Evolutionary conservation across 2,888 invertebrate species (phyloP).

Genomic region (Caenorhabditis uteleia): DNA sequence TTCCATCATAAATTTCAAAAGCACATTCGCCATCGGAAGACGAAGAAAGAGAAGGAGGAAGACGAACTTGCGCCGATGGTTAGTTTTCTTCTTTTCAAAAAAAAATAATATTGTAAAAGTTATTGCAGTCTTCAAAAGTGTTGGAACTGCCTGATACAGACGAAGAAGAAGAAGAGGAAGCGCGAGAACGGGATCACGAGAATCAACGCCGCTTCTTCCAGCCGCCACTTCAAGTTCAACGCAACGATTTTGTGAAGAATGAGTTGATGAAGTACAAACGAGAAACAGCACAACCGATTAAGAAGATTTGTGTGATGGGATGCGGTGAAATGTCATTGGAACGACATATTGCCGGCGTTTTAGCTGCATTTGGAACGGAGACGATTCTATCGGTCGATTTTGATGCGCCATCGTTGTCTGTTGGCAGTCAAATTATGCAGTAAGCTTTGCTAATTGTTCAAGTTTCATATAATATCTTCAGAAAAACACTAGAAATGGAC

Average conservation of each 20-base stretch:
- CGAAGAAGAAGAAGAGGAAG: background rate
- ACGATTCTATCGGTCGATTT: slow-evolving; percentile 43
- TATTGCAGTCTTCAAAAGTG: no score
- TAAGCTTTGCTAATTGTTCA: slow-evolving; percentile 6
- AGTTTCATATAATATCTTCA: slow-evolving; percentile 6
- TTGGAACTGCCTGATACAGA: no score
- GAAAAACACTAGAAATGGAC: slow-evolving; percentile 11
- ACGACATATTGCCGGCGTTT: slow-evolving; percentile 6
- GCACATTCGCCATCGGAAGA: slow-evolving; percentile 10
- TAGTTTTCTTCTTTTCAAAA: background rate
- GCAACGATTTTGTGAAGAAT: slow-evolving; percentile 28
- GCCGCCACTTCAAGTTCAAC: slow-evolving; percentile 38
- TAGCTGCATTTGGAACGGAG: slow-evolving; percentile 16
- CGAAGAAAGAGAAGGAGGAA: background rate
- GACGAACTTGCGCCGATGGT: background rate
- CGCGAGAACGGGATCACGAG: slow-evolving; percentile 7
- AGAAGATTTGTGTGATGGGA: slow-evolving; percentile 36
- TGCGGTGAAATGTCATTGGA: slow-evolving; percentile 49
- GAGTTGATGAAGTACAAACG: slow-evolving; percentile 14
- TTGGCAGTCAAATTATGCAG: slow-evolving; percentile 29
- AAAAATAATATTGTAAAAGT: no score
- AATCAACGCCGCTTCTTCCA: slow-evolving; percentile 10
- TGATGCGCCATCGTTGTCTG: slow-evolving; percentile 23
- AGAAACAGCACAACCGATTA: background rate
- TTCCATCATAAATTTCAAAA: slow-evolving; percentile 27